Conservation (phyloP, 2,888 invertebrate species). For the Onthophagus sagittarius region DNA sequence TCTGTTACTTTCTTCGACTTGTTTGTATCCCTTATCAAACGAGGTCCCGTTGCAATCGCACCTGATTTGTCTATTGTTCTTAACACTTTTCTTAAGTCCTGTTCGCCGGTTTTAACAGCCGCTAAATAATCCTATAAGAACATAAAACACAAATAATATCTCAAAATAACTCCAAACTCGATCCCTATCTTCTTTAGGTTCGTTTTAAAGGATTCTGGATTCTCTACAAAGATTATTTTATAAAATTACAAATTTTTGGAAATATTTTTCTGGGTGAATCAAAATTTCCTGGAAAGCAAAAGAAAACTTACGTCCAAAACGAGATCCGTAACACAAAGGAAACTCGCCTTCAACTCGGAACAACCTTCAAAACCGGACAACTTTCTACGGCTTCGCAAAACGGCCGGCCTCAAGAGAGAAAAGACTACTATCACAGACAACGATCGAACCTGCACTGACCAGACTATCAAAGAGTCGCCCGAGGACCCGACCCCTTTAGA, state of each 20-base stretch:
- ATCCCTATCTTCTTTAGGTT: too few relatives aligned
- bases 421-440: not conserved
- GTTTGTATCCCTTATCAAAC: conserved; percentile 69
- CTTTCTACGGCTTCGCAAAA: not conserved
- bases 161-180: not conserved
- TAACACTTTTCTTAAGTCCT: conserved; percentile 70
- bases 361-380: not conserved
- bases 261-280: too few relatives aligned
- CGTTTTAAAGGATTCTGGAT: too few relatives aligned
- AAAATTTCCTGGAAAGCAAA: too few relatives aligned
- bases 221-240: too few relatives aligned
- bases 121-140: conserved; percentile 67
- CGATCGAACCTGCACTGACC: not conserved
- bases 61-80: conserved; percentile 57
- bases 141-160: conserved; percentile 23
- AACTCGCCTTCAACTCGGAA: not conserved
- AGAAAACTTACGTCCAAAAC: not conserved
- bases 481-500: not conserved
- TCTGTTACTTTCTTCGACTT: conserved; percentile 78
- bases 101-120: conserved; percentile 62
- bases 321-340: not conserved
- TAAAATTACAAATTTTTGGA: too few relatives aligned
- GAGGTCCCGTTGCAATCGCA: conserved; percentile 65
- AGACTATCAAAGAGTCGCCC: not conserved
- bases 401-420: not conserved